Base-by-base conservation (phyloP, 2,113 vertebrate species). In the Dascyllus trimaculatus region DNA sequence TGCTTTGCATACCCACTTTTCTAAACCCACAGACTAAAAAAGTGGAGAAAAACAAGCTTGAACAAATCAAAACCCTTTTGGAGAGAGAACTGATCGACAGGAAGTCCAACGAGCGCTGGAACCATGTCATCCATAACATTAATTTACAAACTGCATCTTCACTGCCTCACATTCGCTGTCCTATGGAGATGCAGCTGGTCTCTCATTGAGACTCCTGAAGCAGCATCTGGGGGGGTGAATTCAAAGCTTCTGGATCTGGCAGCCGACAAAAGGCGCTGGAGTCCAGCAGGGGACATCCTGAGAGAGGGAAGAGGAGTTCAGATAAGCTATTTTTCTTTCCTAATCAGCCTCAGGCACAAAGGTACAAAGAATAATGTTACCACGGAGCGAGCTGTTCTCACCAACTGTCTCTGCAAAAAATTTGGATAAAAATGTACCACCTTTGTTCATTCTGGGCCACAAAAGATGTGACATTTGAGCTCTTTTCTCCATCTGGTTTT, bases 171-270 rank as follows among this genome's bases (percentile, higher is more conserved):
- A 64, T 61, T 45, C 53, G 48, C 51, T 2, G 17, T 52, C 80
- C 48, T 56, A 53, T 40, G 17, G 49, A 68, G 57, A 75, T 79
- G 56, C 78, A 86, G 79, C 82, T 74, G 72, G 69, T 51, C 56
- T 46, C 53, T 63, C 65, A 71, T 13, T 79, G 69, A 83, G 35
- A 60, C 62, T 52, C 24, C 48, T 21, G 64, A 65, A 70, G 52
- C 75, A 64, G 69, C 69, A 77, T 62, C 69, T 69, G 61, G 43
- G 38, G 52, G 25, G 62, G 19, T 5, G 26, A 26, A 66, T 82
- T 85, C 53, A 89, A 89, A 89, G 81, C 75, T 56, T 72, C 63
- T 82, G 76, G 46, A 76, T 77, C 57, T 86, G 81, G 76, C 82
- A 85, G 71, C 29, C 32, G 24, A 40, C 68, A 72, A 75, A 78